Evolutionary conservation across 2,113 vertebrate genomes (phyloP), one percentile per base, ranked within the genome.

Genomic region (Siniperca knerii): DNA sequence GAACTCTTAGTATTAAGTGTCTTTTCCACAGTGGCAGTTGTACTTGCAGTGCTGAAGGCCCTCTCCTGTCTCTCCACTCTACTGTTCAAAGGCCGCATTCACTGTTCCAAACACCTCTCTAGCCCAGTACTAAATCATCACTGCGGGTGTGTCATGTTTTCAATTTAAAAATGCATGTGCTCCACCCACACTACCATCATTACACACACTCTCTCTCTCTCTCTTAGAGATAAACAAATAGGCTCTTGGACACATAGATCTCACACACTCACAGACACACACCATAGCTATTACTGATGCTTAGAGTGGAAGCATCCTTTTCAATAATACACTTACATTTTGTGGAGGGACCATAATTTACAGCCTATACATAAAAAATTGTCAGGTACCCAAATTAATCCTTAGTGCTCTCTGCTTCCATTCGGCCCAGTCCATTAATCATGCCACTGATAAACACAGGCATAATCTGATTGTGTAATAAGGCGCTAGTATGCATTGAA

Each of bases 131-230:
- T 93, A 92, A 90, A 92, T 93, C 92, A 91, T 87, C 84, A 79
- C 87, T 55, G 83, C 54, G 73, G 84, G 84, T 85, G 90, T 92
- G 91, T 92, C 92, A 91, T 93, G 92, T 90, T 92, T 93, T 93
- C 89, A 92, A 92, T 94, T 92, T 90, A 92, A 92, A 92, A 93
- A 93, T 94, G 92, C 90, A 93, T 84, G 84, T 67, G 77, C 89
- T 89, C 88, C 90, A 88, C 89, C 90, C 86, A 93, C 89, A 88
- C 88, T 23, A 50, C 84, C 60, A 76, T 87, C 73, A 84, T 66
- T 84, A 55, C 16, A 65, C 69, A 33, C 20, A 16, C 50, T n/a
- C 23, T 46, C 67, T 29, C 69, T 68, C 42, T 67, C 70, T 25
- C 61, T 8, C 18, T 40, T 21, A 66, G 29, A 74, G 25, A 78